Evolutionary conservation across 2,797 vertebrate species (phyloP).

Genomic region (Siniperca obscura): DNA sequence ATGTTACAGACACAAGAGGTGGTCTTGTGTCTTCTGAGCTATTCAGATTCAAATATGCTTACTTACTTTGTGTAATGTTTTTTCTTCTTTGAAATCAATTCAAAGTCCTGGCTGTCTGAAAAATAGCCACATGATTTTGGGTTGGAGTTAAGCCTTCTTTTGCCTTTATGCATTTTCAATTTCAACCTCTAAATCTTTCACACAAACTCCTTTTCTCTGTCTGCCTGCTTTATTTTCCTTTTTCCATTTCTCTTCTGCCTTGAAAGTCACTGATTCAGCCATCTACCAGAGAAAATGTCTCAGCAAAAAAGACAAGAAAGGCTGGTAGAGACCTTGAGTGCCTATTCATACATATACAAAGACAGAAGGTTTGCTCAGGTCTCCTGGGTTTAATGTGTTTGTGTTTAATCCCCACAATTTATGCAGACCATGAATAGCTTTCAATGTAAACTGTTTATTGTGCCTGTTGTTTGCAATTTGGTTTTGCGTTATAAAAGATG

Average conservation of each 20-base stretch:
- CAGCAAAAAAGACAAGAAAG: conserved; percentile 21
- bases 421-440: conserved; percentile 58
- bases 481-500: conserved; percentile 43
- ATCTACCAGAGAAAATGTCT: conserved; percentile 57
- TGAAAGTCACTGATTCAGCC: conserved; percentile 66
- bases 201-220: conserved; percentile 52
- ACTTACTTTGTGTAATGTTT: conserved; percentile 40
- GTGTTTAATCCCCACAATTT: conserved; percentile 59
- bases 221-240: conserved; percentile 39
- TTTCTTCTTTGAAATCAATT: conserved; percentile 52
- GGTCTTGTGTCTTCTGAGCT: conserved; percentile 8
- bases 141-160: conserved; percentile 65
- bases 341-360: conserved; percentile 64
- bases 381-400: conserved; percentile 62
- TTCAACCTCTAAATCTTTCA: conserved; percentile 70
- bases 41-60: conserved; percentile 35
- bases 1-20: conserved; percentile 12
- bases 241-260: conserved; percentile 46
- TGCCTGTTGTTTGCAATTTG: conserved; percentile 40
- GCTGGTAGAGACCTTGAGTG: conserved; percentile 55
- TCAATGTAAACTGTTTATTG: conserved; percentile 49
- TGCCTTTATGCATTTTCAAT: conserved; percentile 68
- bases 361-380: conserved; percentile 49
- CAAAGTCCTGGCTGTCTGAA: conserved; percentile 55
- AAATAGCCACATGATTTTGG: conserved; percentile 61